Conservation (phyloP, 2,113 vertebrate genomes). For the Python bivittatus region DNA sequence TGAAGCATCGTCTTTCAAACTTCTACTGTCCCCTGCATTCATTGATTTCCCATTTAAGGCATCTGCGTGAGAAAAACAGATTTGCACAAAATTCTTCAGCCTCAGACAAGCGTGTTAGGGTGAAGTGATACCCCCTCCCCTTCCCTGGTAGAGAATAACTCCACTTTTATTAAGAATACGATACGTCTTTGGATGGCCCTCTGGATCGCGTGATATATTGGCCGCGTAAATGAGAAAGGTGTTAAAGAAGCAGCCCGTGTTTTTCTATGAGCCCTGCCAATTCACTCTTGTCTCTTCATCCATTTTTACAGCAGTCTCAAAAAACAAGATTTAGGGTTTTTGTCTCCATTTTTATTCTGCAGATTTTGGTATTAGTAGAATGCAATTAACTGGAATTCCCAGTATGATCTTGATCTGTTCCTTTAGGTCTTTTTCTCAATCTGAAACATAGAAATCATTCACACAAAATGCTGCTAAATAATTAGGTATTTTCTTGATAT, state of each 20-base stretch:
- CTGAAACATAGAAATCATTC: conserved; percentile 8
- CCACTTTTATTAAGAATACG: conserved; percentile 38
- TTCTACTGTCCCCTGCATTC: conserved; percentile 51
- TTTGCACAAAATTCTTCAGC: conserved; percentile 61
- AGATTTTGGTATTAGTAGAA: neutral
- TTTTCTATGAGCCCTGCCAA: conserved; percentile 31
- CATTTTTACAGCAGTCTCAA: conserved; percentile 28
- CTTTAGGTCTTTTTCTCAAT: neutral
- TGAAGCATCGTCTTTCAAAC: conserved; percentile 77
- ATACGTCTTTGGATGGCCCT: conserved; percentile 36
- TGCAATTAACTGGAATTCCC: neutral
- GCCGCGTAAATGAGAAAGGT: conserved; percentile 42
- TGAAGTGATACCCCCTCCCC: neutral
- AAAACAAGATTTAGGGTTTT: conserved; percentile 25
- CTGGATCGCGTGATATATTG: conserved; percentile 21
- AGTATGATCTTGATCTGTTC: neutral
- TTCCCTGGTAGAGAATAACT: neutral
- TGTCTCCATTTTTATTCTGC: conserved; percentile 16
- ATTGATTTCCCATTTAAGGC: conserved; percentile 75
- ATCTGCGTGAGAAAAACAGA: conserved; percentile 65
- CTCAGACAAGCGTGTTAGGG: conserved; percentile 48
- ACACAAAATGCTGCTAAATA: neutral
- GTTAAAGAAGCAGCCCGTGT: conserved; percentile 33
- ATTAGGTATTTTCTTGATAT: neutral
- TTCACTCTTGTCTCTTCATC: conserved; percentile 13